Conservation (phyloP, 1,140 invertebrate genomes). For the Delia radicum region DNA sequence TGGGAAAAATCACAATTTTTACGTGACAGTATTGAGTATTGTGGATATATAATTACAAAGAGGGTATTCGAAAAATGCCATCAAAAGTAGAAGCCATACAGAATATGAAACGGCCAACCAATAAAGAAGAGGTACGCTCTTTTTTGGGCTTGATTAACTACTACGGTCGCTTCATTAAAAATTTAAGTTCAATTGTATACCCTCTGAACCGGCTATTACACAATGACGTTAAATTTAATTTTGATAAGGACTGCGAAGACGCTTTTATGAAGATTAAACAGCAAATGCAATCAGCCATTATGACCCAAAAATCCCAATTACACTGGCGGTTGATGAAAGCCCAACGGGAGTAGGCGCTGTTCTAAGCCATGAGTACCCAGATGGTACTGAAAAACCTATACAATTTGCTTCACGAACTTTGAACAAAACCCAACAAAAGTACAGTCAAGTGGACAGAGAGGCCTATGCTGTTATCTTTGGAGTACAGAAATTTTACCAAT, state of each 20-base stretch:
- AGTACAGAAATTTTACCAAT: slow-evolving; percentile 52
- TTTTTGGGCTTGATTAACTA: slow-evolving; percentile 27
- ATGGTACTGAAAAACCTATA: slow-evolving; percentile 42
- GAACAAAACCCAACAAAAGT: slow-evolving; percentile 48
- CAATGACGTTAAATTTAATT: slow-evolving; percentile 12
- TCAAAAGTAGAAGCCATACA: slow-evolving; percentile 3
- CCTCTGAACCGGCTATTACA: slow-evolving; percentile 25
- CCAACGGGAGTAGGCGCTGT: too few relatives aligned
- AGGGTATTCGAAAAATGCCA: neutral
- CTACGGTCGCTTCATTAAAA: slow-evolving; percentile 31
- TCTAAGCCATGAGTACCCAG: slow-evolving; percentile 33
- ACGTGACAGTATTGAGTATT: neutral
- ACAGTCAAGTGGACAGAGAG: slow-evolving; percentile 59
- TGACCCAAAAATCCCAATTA: slow-evolving; percentile 39
- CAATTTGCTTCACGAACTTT: slow-evolving; percentile 51
- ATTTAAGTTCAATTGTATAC: slow-evolving; percentile 28
- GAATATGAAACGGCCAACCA: neutral
- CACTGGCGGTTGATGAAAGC: slow-evolving; percentile 49
- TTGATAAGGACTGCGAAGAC: neutral
- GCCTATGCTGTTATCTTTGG: slow-evolving; percentile 57
- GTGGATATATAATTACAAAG: slow-evolving; percentile 3
- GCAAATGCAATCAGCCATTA: slow-evolving; percentile 36
- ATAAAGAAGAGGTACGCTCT: slow-evolving; percentile 6
- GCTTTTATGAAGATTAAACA: slow-evolving; percentile 27
- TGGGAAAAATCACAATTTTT: slow-evolving; percentile 1